These are phyloP conservation scores for Turritopsis dohrnii DNA, from an alignment of 30 jellyfish, hydroid and myxozoan genomes.

Conservation along the genomic window DNA sequence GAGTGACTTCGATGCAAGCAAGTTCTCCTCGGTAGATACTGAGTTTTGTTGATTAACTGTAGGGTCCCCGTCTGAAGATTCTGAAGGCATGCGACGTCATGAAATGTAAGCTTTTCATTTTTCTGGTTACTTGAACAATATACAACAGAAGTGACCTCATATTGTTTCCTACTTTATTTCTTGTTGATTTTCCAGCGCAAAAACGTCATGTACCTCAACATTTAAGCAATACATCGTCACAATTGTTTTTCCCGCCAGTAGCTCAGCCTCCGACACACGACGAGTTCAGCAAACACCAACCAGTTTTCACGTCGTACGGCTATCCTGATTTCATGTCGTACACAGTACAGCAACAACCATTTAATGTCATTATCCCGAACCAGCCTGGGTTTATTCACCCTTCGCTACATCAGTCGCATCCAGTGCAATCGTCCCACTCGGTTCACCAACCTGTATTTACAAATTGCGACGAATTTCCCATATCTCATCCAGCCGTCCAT, in stretches of 20 bases:
- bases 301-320: not conserved
- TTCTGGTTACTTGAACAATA: too few species aligned
- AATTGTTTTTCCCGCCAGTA: not conserved
- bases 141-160: too few species aligned
- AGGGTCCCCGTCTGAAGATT: slow-evolving; percentile 97
- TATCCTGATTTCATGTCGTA: slow-evolving; percentile 7
- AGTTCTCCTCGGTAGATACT: not conserved
- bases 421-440: slow-evolving; percentile 15
- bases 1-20: not conserved
- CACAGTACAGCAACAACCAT: not conserved
- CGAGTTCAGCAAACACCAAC: slow-evolving; percentile 2
- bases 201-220: slow-evolving; percentile 5
- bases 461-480: slow-evolving; percentile 16
- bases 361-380: slow-evolving; percentile 13
- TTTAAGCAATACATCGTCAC: not conserved
- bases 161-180: too few species aligned
- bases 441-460: slow-evolving; percentile 6
- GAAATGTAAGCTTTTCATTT: slow-evolving; percentile 38
- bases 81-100: slow-evolving; percentile 78
- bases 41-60: not conserved
- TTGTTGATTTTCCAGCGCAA: slow-evolving; percentile 1
- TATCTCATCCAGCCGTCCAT: slow-evolving; percentile 25
- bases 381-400: slow-evolving; percentile 29
- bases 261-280: not conserved
- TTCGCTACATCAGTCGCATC: slow-evolving; percentile 13